Base-by-base conservation (phyloP, 2,888 invertebrate genomes). In the Eristalis arbustorum region DNA sequence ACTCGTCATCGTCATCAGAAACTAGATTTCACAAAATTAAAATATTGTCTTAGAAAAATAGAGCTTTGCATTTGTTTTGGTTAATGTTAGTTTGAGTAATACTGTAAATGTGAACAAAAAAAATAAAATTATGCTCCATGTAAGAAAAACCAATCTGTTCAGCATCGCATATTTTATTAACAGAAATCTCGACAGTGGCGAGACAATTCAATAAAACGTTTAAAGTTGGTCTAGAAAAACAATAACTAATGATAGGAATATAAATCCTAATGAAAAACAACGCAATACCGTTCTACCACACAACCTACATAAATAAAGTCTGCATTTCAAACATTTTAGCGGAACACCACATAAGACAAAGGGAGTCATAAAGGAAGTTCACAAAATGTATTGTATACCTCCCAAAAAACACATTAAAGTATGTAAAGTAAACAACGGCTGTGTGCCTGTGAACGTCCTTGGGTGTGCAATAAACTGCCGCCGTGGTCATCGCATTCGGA, bases 331-430 rank as follows among this genome's bases (percentile, higher is more conserved):
- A 78, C 82, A 71, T 77, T 85, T 78, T 85, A 82, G 77, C 82
- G 82, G 82, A 85, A 74, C 42, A 85, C 85, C 85, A 66, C 85
- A 85, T 71, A 82, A 82, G 69, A 85, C 85, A 85, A 82, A 82
- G 66, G 25, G 28, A 62, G 25, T 63, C 42, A 82, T 77, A 85
- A 85, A 81, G 73, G 69, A 82, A 77, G 82, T 82, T 74, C 59
- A 69, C 69, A 49, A 18, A 49, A 49, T 49, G 18, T n/a, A 49
- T 49, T 49, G 49, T 49, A 18, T 49, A 49, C 18, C 6, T 49
- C n/a, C 42, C n/a, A 49, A 49, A 49, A 73, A 67, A 25, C 73
- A 69, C 34, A 61, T 40, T 56, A 63, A 74, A 61, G 63, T 73
- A 81, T 69, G 69, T 69, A 66, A 74, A 78, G 76, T 71, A 85